phyloP scores from a whole-genome alignment of 2,888 invertebrate species.

The Rhodophaea formosa region DNA sequence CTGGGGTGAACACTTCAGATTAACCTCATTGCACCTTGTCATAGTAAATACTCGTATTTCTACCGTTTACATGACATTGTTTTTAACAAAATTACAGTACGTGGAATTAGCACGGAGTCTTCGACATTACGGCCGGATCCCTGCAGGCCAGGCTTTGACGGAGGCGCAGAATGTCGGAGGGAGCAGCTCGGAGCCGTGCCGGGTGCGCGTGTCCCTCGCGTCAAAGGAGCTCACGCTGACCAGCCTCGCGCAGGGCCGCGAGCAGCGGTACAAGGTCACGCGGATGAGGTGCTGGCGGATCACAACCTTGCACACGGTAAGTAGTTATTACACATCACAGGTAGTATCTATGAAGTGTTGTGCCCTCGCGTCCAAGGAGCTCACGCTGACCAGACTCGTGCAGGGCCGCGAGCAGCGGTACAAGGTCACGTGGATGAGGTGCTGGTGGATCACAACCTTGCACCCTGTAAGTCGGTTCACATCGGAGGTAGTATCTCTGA shows the following conservation, averaged over 20 bases:
- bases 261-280: constrained; percentile 95
- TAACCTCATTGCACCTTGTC: too few species aligned
- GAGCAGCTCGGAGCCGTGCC: constrained; percentile 40
- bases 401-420: constrained; percentile 91
- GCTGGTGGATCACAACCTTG: constrained; percentile 96
- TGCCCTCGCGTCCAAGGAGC: constrained; percentile 68
- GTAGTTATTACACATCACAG: constrained; percentile 49
- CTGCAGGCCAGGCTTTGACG: constrained; percentile 69
- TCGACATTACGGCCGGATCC: constrained; percentile 93
- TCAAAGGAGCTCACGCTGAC: constrained; percentile 91
- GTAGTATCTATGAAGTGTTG: too few species aligned
- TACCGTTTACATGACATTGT: neutral
- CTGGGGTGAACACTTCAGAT: too few species aligned
- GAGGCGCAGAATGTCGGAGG: constrained; percentile 53
- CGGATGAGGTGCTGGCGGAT: constrained; percentile 99
- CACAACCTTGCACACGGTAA: constrained; percentile 89
- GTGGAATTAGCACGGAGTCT: constrained; percentile 90
- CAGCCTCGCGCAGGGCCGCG: constrained; percentile 83
- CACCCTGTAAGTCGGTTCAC: constrained; percentile 83
- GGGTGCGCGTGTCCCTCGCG: constrained; percentile 88
- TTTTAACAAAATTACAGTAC: constrained; percentile 82
- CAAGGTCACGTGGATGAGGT: constrained; percentile 97
- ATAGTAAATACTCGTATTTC: too few species aligned
- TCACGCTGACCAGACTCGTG: constrained; percentile 85
- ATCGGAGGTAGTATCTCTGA: too few species aligned